A percentile compares a stretch with the other conserved stretches of the same genome.
phyloP scores from a whole-genome alignment of 2,888 invertebrate species.

The Drosophila merina region DNA sequence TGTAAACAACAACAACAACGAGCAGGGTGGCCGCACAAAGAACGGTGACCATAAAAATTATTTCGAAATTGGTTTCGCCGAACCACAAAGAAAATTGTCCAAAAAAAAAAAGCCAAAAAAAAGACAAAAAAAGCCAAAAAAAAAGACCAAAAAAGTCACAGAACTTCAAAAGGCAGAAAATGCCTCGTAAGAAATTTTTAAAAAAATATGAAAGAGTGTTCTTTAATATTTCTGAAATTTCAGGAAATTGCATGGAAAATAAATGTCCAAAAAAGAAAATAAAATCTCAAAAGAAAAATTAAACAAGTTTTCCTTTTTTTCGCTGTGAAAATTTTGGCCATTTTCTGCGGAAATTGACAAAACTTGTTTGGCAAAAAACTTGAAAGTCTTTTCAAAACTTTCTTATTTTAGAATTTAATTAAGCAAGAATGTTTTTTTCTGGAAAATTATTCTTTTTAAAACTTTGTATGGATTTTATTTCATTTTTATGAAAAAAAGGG shows the following conservation, averaged over 20 bases:
- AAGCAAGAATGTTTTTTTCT: too few species aligned
- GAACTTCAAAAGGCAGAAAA: constrained; percentile 28
- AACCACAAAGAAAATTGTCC: constrained; percentile 13
- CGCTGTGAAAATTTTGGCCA: background rate
- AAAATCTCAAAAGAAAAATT: background rate
- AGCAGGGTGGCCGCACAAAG: constrained; percentile 8
- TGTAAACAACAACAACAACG: constrained; percentile 28
- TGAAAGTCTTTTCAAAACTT: background rate
- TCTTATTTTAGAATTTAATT: background rate
- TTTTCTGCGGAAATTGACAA: background rate
- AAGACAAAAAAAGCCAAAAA: background rate
- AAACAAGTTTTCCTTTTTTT: background rate
- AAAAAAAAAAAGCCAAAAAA: constrained; percentile 11
- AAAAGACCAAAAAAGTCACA: background rate
- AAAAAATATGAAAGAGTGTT: background rate
- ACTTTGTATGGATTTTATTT: background rate
- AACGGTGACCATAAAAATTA: constrained; percentile 40
- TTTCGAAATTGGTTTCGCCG: constrained; percentile 24
- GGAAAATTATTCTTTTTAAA: too few species aligned
- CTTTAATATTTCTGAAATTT: background rate
- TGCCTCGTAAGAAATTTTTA: background rate
- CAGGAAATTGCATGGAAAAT: background rate
- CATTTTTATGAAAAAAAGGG: background rate
- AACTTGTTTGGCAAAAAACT: background rate
- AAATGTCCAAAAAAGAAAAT: background rate